phyloP scores from a whole-genome alignment of 2,797 vertebrate genomes.

The Neomorphus geoffroyi region DNA sequence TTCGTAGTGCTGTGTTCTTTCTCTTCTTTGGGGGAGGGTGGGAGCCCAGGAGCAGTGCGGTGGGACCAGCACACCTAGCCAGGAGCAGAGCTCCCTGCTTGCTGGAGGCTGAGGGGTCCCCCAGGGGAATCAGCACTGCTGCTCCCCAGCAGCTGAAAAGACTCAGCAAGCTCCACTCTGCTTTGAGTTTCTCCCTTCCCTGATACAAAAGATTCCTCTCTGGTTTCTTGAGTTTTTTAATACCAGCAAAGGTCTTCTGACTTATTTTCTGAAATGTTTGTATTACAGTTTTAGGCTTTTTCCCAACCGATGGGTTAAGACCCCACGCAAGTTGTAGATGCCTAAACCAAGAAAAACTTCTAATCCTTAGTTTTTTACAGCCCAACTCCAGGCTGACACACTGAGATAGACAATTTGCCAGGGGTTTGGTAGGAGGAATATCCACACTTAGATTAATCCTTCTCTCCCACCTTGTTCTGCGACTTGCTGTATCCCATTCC shows the following conservation, averaged over 20 bases:
- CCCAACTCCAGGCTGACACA: background rate
- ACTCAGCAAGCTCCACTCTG: background rate
- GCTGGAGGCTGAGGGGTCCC: background rate
- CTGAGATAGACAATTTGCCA: background rate
- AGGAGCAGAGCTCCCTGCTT: background rate
- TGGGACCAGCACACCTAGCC: background rate
- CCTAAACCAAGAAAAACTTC: background rate
- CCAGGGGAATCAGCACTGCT: background rate
- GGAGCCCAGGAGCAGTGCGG: rapidly evolving
- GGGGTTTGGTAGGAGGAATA: background rate
- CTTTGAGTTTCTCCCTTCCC: background rate
- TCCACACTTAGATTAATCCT: background rate
- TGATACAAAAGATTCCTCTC: background rate
- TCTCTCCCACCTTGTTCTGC: background rate
- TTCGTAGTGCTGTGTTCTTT: background rate
- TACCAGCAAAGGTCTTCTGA: background rate
- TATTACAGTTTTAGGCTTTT: background rate
- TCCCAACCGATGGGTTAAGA: background rate
- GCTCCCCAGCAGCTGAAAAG: background rate
- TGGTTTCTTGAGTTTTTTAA: background rate
- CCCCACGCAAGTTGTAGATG: background rate
- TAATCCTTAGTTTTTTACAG: background rate
- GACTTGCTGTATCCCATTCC: rapidly evolving
- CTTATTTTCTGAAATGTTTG: background rate
- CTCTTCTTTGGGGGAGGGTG: background rate